phyloP scores from a whole-genome alignment of 1,140 invertebrate genomes.

The Drosophila pallidifrons region DNA sequence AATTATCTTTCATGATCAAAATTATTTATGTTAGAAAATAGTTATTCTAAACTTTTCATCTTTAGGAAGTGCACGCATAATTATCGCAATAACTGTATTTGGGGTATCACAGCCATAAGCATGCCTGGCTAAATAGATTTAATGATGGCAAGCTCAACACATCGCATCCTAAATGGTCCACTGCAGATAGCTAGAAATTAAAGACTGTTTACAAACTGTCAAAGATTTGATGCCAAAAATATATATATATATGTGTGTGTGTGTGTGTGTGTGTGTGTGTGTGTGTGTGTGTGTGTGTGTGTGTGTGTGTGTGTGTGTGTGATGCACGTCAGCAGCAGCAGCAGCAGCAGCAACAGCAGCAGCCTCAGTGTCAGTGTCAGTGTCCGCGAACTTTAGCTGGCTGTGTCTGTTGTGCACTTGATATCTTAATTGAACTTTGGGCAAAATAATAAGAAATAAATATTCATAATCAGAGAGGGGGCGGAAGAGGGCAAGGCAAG shows the following conservation, averaged over 20 bases:
- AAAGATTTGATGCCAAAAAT: conserved; percentile 17
- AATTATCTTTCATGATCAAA: too few relatives aligned
- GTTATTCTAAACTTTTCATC: too few relatives aligned
- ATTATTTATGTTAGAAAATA: too few relatives aligned
- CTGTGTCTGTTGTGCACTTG: conserved; percentile 16
- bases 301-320: not conserved
- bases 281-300: too few relatives aligned
- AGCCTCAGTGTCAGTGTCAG: not conserved
- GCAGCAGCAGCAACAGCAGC: too few relatives aligned
- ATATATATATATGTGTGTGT: too few relatives aligned
- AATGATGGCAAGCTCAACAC: conserved; percentile 30
- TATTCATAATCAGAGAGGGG: conserved; percentile 37
- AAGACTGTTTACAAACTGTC: conserved; percentile 5
- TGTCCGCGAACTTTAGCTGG: conserved; percentile 10
- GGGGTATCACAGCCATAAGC: conserved; percentile 2
- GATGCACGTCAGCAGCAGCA: not conserved
- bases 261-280: not conserved
- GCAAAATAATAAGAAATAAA: conserved; percentile 44
- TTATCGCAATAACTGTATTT: conserved; percentile 6
- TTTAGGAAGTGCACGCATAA: not conserved
- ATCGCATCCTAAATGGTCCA: not conserved
- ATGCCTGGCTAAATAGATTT: conserved; percentile 53
- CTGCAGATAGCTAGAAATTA: not conserved
- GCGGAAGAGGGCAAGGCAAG: not conserved
- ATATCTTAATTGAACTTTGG: conserved; percentile 46